phyloP scores from a whole-genome alignment of 2,113 vertebrate genomes.

The Bucco capensis region DNA sequence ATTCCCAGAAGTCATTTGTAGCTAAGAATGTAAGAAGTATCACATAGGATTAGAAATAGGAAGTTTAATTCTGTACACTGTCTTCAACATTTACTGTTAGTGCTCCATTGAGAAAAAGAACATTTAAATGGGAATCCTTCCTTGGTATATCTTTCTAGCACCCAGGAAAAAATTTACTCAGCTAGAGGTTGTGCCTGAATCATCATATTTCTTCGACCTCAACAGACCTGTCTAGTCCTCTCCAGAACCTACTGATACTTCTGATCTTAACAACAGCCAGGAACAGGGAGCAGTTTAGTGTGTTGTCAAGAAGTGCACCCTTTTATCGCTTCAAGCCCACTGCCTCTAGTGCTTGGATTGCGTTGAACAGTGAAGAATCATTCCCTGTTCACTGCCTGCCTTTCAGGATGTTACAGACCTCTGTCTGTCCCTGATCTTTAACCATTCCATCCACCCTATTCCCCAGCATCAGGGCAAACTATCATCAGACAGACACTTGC shows the following conservation, averaged over 20 bases:
- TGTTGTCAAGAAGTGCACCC: not conserved
- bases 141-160: not conserved
- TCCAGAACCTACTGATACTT: not conserved
- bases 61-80: not conserved
- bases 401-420: not conserved
- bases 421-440: not conserved
- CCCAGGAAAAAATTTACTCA: not conserved
- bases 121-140: not conserved
- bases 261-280: not conserved
- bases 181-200: not conserved
- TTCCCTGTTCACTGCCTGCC: not conserved
- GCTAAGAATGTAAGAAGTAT: not conserved
- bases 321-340: constrained; percentile 8
- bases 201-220: not conserved
- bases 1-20: not conserved
- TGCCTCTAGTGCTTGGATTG: not conserved
- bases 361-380: not conserved
- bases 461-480: not conserved
- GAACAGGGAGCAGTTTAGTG: not conserved
- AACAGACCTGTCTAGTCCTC: not conserved
- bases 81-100: not conserved
- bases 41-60: not conserved
- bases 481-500: not conserved
- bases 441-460: not conserved
- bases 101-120: not conserved